Evolutionary conservation across 2,113 vertebrate genomes (phyloP).

Genomic region (Podocnemis expansa): DNA sequence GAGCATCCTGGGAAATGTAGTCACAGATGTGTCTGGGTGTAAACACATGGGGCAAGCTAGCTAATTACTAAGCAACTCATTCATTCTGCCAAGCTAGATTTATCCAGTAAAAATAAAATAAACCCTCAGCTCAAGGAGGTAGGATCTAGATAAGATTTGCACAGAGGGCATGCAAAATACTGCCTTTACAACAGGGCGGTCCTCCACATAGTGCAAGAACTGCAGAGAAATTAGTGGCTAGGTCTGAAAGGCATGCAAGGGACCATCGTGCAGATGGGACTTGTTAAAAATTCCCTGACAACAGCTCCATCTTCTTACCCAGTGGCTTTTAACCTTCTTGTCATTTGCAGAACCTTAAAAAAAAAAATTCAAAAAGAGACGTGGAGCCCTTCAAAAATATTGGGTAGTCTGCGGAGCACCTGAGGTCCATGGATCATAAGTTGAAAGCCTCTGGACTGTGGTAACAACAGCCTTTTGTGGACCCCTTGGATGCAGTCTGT

Average conservation of each 20-base stretch:
- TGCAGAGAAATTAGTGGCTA: neutral
- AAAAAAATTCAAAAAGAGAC: neutral
- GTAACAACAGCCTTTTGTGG: too few relatives aligned
- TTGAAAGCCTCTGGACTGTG: neutral
- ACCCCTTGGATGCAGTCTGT: too few relatives aligned
- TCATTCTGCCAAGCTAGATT: neutral
- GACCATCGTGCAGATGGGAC: too few relatives aligned
- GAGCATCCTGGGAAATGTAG: slow-evolving; percentile 26
- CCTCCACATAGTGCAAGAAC: neutral
- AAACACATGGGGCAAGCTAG: fast-evolving
- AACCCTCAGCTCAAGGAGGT: neutral
- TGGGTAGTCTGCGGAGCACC: neutral
- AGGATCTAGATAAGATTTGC: neutral
- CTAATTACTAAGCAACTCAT: fast-evolving
- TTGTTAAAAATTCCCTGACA: neutral
- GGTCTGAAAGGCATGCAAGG: neutral
- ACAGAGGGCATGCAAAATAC: neutral
- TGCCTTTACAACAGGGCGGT: neutral
- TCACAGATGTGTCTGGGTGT: fast-evolving
- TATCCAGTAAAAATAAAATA: neutral
- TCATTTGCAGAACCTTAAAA: neutral
- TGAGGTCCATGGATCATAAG: neutral
- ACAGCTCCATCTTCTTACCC: neutral
- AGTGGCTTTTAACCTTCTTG: neutral
- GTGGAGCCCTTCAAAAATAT: neutral